These are phyloP conservation scores for Tachina grossa DNA, from an alignment of 2,888 invertebrate species.

Conservation along the genomic window DNA sequence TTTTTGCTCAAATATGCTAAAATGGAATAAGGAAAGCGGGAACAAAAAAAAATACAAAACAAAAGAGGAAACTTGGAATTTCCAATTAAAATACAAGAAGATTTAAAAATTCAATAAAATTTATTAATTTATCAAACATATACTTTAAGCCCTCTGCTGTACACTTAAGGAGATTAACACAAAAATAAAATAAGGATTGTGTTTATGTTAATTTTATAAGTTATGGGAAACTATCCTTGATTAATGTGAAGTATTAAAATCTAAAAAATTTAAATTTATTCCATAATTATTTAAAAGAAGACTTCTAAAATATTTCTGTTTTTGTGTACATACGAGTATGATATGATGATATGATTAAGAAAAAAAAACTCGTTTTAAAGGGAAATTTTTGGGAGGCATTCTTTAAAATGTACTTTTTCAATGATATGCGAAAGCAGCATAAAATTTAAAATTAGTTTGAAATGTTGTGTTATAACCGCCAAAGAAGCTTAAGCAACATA, in stretches of 20 bases:
- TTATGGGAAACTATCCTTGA: no score
- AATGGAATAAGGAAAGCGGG: not conserved
- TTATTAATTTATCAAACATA: slow-evolving; percentile 17
- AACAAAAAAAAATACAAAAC: not conserved
- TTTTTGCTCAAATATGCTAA: slow-evolving; percentile 15
- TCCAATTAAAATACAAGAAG: slow-evolving; percentile 5
- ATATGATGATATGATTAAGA: no score
- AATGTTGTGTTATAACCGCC: no score
- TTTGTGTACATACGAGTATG: no score
- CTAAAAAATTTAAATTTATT: not conserved
- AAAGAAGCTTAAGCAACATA: no score
- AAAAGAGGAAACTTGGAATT: slow-evolving; percentile 40
- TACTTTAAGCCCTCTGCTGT: not conserved
- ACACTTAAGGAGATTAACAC: not conserved
- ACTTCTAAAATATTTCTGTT: no score
- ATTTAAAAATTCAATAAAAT: not conserved
- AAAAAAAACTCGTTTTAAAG: no score
- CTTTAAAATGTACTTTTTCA: not conserved
- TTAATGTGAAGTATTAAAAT: no score
- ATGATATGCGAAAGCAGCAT: no score
- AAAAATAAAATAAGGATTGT: not conserved
- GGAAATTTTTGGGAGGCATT: not conserved
- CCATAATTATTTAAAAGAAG: not conserved
- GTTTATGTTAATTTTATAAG: not conserved
- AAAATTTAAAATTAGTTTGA: no score